These are phyloP conservation scores for Apodemia zela DNA, from an alignment of 2,888 invertebrate species.

Conservation along the genomic window DNA sequence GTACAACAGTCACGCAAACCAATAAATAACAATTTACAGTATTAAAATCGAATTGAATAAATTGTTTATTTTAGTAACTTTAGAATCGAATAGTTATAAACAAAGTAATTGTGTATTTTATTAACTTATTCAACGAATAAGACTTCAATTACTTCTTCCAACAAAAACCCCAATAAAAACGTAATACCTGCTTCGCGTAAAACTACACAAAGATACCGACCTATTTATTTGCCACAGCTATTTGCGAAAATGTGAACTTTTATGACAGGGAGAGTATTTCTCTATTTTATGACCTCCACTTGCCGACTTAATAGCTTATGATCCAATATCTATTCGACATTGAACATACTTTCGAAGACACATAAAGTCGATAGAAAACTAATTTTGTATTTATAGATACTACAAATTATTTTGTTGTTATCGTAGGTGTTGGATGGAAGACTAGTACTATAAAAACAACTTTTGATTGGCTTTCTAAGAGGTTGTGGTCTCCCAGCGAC, in stretches of 20 bases:
- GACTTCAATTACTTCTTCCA: conserved; percentile 1
- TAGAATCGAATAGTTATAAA: too few relatives aligned
- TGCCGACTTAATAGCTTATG: conserved; percentile 36
- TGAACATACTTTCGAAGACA: not conserved
- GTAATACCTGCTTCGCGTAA: not conserved
- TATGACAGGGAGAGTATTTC: conserved; percentile 38
- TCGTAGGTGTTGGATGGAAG: not conserved
- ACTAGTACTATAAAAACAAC: not conserved
- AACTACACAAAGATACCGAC: conserved; percentile 22
- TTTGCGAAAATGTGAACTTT: conserved; percentile 37
- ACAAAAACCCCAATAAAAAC: conserved; percentile 8
- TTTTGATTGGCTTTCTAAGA: too few relatives aligned
- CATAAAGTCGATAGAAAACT: not conserved
- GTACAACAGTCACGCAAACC: too few relatives aligned
- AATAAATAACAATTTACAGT: too few relatives aligned
- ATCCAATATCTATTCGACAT: conserved; percentile 26
- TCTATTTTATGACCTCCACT: conserved; percentile 38
- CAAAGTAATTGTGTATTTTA: not conserved
- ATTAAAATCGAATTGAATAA: too few relatives aligned
- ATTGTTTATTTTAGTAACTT: too few relatives aligned
- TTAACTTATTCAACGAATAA: not conserved
- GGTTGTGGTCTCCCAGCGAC: too few relatives aligned
- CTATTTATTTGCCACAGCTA: conserved; percentile 37
- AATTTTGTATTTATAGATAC: not conserved
- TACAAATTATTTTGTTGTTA: not conserved